These are phyloP conservation scores for Phalangium opilio DNA, from an alignment of 2,888 invertebrate species.

Conservation along the genomic window DNA sequence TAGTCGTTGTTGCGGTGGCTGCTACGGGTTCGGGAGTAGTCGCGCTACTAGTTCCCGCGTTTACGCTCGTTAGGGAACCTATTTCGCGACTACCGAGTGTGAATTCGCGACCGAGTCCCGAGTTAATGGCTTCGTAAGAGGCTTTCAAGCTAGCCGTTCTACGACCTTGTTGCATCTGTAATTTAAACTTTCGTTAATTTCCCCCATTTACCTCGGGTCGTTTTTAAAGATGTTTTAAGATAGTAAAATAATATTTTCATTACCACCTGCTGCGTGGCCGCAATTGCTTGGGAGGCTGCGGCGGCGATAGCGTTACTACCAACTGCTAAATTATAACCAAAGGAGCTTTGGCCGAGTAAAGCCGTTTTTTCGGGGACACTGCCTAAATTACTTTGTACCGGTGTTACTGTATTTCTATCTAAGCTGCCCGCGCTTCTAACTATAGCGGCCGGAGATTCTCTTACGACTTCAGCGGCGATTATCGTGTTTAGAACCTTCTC, in stretches of 20 bases:
- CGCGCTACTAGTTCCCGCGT: conserved; percentile 7
- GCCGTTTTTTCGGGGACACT: no score
- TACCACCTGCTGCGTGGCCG: conserved; percentile 71
- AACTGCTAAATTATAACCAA: background rate
- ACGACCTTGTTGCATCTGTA: conserved; percentile 79
- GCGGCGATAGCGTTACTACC: conserved; percentile 66
- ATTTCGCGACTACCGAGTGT: conserved; percentile 21
- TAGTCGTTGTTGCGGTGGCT: conserved; percentile 7
- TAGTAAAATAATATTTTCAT: background rate
- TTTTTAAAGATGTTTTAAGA: no score
- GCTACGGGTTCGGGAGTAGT: conserved; percentile 5
- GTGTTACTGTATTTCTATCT: no score
- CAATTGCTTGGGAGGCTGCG: conserved; percentile 89
- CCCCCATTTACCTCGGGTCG: no score
- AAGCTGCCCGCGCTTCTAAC: no score
- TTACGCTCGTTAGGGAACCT: conserved; percentile 12
- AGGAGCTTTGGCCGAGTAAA: background rate
- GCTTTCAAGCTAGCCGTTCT: conserved; percentile 86
- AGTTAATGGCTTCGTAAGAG: conserved; percentile 68
- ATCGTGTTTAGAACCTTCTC: no score
- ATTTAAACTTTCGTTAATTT: conserved; percentile 13
- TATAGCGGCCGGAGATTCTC: no score
- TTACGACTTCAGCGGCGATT: no score
- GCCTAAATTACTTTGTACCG: no score
- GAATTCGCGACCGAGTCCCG: conserved; percentile 27